Conservation (phyloP, 2,113 vertebrate genomes). For the Pomatostomus ruficeps region DNA sequence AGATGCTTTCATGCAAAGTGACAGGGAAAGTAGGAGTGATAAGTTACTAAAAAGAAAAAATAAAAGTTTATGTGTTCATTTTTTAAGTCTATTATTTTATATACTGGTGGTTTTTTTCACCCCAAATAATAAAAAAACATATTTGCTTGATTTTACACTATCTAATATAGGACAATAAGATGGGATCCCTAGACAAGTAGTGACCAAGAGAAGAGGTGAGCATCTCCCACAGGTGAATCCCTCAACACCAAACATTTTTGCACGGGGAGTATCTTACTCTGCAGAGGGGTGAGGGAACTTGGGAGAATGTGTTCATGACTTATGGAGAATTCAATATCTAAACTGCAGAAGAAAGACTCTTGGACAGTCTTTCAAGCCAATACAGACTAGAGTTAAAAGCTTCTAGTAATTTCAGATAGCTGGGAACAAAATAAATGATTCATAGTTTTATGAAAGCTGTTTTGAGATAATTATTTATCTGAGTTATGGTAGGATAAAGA, state of each 20-base stretch:
- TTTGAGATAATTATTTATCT: neutral
- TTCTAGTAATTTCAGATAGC: neutral
- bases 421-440: neutral
- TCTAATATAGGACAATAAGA: neutral
- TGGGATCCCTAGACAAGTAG: neutral
- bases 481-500: neutral
- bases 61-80: neutral
- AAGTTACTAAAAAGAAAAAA: neutral
- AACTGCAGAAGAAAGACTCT: neutral
- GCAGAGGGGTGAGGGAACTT: neutral
- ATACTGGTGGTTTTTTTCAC: accelerated
- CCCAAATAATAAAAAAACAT: neutral
- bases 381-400: neutral
- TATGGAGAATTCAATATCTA: neutral
- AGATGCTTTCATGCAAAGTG: neutral
- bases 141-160: neutral
- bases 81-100: neutral
- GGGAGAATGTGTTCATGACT: neutral
- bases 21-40: neutral
- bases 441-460: neutral
- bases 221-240: neutral
- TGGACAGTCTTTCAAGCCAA: neutral
- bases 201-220: neutral
- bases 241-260: neutral
- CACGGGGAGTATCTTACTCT: neutral